Conservation (phyloP, 1,140 invertebrate species). For the Hyposmocoma kahamanoa region DNA sequence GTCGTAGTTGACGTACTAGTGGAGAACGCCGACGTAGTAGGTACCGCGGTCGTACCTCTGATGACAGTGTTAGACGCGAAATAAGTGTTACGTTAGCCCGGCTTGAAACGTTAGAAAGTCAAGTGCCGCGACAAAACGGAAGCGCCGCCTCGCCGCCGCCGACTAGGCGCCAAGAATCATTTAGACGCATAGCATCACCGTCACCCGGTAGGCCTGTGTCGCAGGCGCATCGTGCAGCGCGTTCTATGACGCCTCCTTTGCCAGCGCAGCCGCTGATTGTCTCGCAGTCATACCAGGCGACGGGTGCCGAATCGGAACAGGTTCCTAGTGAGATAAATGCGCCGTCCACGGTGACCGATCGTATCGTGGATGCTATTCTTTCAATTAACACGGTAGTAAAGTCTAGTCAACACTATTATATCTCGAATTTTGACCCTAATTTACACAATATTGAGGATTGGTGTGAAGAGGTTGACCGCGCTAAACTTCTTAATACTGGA, state of each 20-base stretch:
- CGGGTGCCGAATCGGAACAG: background rate
- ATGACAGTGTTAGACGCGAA: background rate
- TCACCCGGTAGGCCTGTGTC: background rate
- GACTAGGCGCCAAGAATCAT: background rate
- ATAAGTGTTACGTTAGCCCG: background rate
- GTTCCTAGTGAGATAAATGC: background rate
- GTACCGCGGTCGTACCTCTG: background rate
- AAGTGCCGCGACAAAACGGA: background rate
- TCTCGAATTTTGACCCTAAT: conserved; percentile 11
- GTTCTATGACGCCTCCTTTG: background rate
- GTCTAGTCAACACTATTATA: conserved; percentile 4
- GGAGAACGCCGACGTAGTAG: background rate
- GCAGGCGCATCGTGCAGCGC: background rate
- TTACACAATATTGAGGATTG: conserved; percentile 5
- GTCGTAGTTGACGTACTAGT: background rate
- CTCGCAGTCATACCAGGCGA: background rate
- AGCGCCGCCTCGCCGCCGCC: background rate
- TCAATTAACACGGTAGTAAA: background rate
- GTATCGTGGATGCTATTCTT: background rate
- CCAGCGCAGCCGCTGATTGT: background rate
- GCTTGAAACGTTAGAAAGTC: background rate
- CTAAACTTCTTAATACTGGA: conserved; percentile 4
- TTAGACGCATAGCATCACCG: background rate
- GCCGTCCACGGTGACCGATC: background rate
- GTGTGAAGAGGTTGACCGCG: conserved; percentile 9